Base-by-base conservation (phyloP, 2,888 invertebrate species). In the Neuroscelio doddi region DNA sequence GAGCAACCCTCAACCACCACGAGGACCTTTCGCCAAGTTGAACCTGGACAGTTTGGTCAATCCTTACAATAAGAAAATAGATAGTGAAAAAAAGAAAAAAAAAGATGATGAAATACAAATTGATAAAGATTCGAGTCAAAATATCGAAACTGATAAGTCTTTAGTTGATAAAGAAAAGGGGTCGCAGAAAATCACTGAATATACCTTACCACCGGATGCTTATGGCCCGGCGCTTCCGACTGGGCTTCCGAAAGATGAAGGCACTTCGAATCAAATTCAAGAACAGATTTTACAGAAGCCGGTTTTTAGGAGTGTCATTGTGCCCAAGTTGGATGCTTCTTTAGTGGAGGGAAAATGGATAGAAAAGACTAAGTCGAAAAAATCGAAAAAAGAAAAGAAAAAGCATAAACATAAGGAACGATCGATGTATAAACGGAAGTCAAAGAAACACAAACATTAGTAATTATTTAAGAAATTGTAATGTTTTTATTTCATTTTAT, bases 21-120 rank as follows among this genome's bases (percentile, higher is more conserved):
- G 90, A 64, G 92, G 92, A 0, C 91, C 92, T 46, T 92, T 92
- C 71, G 90, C 90, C 0, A 89, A 90, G 73, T 84, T 90, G 55
- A 87, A 90, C 80, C 87, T 90, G 12, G 89, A 90, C 66, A 87
- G 86, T 77, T 75, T 90, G 0, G 86, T 78, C 71, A n/a, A n/a
- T n/a, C n/a, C n/a, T 10, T 12, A 46, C 29, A 15, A 57, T 50
- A 17, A 17, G 46, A 3, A 59, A 30, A n/a, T n/a, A 3, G 29
- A 52, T 17, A 30, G 27, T n/a, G 24, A 42, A 26, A 15, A 7
- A 9, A 36, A 44, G 0, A 24, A 16, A 27, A 14, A 44, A 26
- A 10, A 45, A 17, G 53, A 66, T 44, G 32, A 47, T 0, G 21
- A 58, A 39, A 45, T 30, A n/a, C n/a, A n/a, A n/a, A n/a, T n/a